Conservation (phyloP, 35 echinoderm and acorn worm genomes). For the Lytechinus pictus region DNA sequence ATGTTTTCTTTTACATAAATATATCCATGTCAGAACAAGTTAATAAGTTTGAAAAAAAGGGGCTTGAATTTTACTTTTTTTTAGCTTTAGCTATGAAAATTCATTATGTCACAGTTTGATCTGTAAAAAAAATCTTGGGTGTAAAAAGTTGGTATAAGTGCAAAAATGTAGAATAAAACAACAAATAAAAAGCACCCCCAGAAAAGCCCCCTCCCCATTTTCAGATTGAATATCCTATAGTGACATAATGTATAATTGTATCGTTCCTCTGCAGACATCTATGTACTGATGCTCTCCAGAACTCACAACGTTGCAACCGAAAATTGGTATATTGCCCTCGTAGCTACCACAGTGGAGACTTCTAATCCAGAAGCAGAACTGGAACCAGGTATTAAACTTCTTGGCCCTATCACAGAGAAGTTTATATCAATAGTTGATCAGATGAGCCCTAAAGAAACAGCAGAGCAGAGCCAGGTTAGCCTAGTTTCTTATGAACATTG, state of each 20-base stretch:
- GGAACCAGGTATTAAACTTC: constrained; percentile 75
- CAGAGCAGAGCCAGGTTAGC: constrained; percentile 70
- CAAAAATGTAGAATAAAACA: too few species aligned
- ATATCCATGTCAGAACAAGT: too few species aligned
- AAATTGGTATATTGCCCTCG: constrained; percentile 83
- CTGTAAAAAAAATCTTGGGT: not conserved
- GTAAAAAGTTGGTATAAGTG: too few species aligned
- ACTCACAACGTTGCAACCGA: constrained; percentile 88
- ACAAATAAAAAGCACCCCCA: too few species aligned
- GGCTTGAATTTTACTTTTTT: not conserved
- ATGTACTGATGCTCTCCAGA: constrained; percentile 81
- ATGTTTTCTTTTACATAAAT: too few species aligned
- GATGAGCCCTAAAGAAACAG: constrained; percentile 75
- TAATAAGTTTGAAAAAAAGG: not conserved
- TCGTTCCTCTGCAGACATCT: constrained; percentile 77
- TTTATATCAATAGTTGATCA: constrained; percentile 68
- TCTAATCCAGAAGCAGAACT: constrained; percentile 77
- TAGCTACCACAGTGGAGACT: constrained; percentile 95
- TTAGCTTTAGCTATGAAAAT: not conserved
- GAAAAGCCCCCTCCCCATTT: too few species aligned
- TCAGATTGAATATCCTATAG: too few species aligned
- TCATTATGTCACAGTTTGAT: too few species aligned
- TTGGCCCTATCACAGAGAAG: constrained; percentile 78
- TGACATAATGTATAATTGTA: too few species aligned
- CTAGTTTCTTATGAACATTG: not conserved